Percentiles rank a stretch among this genome's conserved stretches.
Conservation (phyloP, 2,113 vertebrate genomes). For the Hypomesus transpacificus region DNA sequence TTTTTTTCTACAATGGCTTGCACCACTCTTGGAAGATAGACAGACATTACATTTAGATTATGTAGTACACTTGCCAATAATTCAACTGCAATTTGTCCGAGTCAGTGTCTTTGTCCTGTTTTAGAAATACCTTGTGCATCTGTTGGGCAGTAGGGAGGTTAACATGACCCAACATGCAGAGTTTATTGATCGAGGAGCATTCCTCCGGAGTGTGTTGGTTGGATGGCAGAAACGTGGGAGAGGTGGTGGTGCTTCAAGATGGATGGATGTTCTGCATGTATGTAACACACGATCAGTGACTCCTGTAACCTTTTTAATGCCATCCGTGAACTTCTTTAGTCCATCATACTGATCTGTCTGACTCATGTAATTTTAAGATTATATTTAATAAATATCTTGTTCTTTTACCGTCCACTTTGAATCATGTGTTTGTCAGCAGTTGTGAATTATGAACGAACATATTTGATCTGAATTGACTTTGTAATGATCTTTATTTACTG, state of each 20-base stretch:
- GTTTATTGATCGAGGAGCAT: conserved; percentile 9
- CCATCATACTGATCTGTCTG: conserved; percentile 62
- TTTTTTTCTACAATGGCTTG: no score
- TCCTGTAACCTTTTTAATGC: conserved; percentile 63
- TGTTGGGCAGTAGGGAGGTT: conserved; percentile 2
- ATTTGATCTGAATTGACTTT: background rate
- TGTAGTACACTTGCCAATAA: conserved; percentile 11
- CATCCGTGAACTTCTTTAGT: conserved; percentile 63
- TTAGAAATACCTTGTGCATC: no score
- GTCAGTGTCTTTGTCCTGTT: no score
- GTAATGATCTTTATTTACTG: background rate
- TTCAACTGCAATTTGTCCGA: no score
- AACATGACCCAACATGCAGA: conserved; percentile 4
- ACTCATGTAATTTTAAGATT: conserved; percentile 71
- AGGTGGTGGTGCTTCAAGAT: conserved; percentile 25
- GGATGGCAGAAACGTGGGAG: conserved; percentile 2
- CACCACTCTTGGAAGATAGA: no score
- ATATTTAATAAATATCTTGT: conserved; percentile 81
- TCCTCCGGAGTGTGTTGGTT: conserved; percentile 17
- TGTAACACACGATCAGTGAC: conserved; percentile 49
- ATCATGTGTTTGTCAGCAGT: background rate
- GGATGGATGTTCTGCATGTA: conserved; percentile 59
- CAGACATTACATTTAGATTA: no score
- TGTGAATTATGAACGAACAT: background rate
- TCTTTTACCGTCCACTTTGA: conserved; percentile 62